Evolutionary conservation across 2,888 invertebrate genomes (phyloP), one percentile per base, ranked within the genome.

Genomic region (Exephanes ischioxanthus): DNA sequence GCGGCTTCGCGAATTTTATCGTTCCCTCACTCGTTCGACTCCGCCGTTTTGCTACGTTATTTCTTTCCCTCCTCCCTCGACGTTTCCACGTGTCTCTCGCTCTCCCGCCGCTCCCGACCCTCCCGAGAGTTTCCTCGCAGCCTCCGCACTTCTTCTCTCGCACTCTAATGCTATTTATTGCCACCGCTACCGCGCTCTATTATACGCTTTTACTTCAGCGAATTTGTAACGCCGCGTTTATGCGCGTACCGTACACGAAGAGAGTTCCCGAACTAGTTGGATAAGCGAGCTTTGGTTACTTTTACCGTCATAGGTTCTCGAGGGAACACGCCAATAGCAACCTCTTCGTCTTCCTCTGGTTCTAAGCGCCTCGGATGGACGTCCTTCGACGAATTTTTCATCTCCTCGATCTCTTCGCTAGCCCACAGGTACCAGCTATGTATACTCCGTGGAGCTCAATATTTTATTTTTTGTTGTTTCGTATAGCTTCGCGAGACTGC

Each of bases 91-190:
- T 70, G 37, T 71, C 75, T 82, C n/a, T 77, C 51, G 14, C 48
- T 77, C 48, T 63, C 55, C 73, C 67, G 45, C 22, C 11, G 66
- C 48, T 41, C 61, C 22, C 58, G 45, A 41, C 11, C 26, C 11
- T 16, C 55, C 61, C 9, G 33, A 30, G 68, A 84, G 30, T 71
- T 76, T 61, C 37, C 53, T 51, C 76, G 53, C 51, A 70, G 84
- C 67, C 71, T 19, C 67, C 67, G 79, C 63, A 22, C 63, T 33
- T 72, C 61, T 33, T 75, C 55, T 37, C 53, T 75, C 45, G n/a
- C 33, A 45, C 41, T 68, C 58, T 45, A 68, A 51, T 68, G 68
- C 71, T 73, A 80, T 86, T 53, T 75, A 83, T 84, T 58, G 76
- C 76, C 71, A 66, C 45, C 66, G 53, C 80, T 19, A 33, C 73